A percentile compares a stretch with the other conserved stretches of the same genome.
phyloP scores from a whole-genome alignment of 2,888 invertebrate genomes.

The Ectemnius cavifrons region DNA sequence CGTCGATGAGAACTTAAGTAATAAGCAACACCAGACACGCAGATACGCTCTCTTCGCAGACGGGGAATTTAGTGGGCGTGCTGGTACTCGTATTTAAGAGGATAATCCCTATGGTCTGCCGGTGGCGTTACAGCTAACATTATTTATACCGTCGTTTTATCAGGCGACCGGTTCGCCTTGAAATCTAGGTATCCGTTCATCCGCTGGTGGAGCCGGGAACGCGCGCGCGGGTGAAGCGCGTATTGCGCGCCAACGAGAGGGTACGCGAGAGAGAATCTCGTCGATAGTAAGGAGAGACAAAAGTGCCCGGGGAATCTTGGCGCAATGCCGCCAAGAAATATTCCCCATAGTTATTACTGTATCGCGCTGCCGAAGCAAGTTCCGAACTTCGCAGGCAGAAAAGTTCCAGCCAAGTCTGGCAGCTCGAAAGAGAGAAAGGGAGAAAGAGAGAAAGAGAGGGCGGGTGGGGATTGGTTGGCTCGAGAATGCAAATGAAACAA shows the following conservation, averaged over 20 bases:
- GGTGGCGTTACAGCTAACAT: constrained; percentile 50
- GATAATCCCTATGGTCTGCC: constrained; percentile 53
- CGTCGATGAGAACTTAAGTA: no score
- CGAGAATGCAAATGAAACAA: constrained; percentile 7
- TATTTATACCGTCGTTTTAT: constrained; percentile 62
- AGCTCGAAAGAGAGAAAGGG: neutral
- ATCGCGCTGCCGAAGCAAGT: neutral
- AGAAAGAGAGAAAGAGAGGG: neutral
- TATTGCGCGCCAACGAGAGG: constrained; percentile 28
- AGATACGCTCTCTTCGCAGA: constrained; percentile 20
- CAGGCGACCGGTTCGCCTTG: constrained; percentile 65
- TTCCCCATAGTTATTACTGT: neutral
- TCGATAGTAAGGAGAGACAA: neutral
- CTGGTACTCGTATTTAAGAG: constrained; percentile 51
- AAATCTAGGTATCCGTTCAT: constrained; percentile 53
- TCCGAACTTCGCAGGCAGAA: neutral
- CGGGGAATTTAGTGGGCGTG: constrained; percentile 54
- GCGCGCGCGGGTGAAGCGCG: constrained; percentile 22
- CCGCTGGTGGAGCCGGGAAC: constrained; percentile 39
- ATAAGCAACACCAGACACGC: no score
- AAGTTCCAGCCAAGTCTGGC: neutral
- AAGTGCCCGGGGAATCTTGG: constrained; percentile 3
- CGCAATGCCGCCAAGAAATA: neutral
- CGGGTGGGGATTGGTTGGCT: neutral
- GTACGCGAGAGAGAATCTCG: constrained; percentile 17